phyloP scores from a whole-genome alignment of 2,888 invertebrate species.

The Mechanitis messenoides region DNA sequence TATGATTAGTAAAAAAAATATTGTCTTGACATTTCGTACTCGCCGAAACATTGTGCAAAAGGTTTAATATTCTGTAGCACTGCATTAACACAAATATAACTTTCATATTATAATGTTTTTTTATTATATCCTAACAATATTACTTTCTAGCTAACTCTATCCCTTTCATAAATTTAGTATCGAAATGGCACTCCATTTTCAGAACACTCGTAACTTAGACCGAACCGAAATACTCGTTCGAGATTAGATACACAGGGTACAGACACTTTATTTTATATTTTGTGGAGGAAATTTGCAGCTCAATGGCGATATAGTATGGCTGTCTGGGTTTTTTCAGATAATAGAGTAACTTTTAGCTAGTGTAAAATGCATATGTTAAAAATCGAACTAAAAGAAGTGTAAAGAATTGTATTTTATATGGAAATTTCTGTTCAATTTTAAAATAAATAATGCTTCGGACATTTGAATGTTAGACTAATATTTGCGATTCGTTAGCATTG shows the following conservation, averaged over 20 bases:
- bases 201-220: slow-evolving; percentile 33
- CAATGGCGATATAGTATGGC: slow-evolving; percentile 19
- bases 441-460: too few species aligned
- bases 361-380: slow-evolving; percentile 24
- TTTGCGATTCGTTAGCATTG: background rate
- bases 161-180: slow-evolving; percentile 30
- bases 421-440: too few species aligned
- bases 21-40: too few species aligned
- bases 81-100: too few species aligned
- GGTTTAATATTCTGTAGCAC: too few species aligned
- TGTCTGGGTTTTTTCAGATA: slow-evolving; percentile 26
- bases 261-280: slow-evolving; percentile 21
- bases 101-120: slow-evolving; percentile 10
- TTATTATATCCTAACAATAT: slow-evolving; percentile 30
- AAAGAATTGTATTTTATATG: slow-evolving; percentile 22
- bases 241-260: slow-evolving; percentile 24
- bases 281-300: slow-evolving; percentile 19
- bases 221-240: slow-evolving; percentile 27
- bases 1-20: too few species aligned
- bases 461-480: background rate
- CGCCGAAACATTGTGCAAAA: too few species aligned
- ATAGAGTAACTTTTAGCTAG: slow-evolving; percentile 19
- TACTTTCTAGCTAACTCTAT: slow-evolving; percentile 22
- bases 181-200: slow-evolving; percentile 27
- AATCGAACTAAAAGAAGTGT: slow-evolving; percentile 17